A percentile compares a stretch with the other conserved stretches of the same genome.
phyloP scores from a whole-genome alignment of 2,113 vertebrate genomes.

The Lucifuga dentata region DNA sequence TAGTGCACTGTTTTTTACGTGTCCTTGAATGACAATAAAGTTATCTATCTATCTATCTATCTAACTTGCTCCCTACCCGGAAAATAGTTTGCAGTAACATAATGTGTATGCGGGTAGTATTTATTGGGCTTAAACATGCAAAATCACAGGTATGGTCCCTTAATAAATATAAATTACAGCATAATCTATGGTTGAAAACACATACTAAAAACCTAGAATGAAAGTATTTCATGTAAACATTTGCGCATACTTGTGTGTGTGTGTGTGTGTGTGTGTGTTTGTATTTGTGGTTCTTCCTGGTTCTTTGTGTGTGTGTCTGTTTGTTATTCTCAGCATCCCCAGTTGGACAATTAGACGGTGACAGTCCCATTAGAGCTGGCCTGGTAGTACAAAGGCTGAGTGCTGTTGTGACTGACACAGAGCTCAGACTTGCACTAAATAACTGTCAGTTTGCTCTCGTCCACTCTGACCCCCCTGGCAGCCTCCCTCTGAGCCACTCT shows the following conservation, averaged over 20 bases:
- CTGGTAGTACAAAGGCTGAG: slow-evolving; percentile 62
- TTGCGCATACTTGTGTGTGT: not conserved
- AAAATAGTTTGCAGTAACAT: too few species aligned
- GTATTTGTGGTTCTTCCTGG: not conserved
- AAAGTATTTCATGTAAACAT: not conserved
- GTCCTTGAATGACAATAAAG: too few species aligned
- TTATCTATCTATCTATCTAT: too few species aligned
- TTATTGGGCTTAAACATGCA: too few species aligned
- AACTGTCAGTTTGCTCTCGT: slow-evolving; percentile 70
- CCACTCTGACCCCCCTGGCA: slow-evolving; percentile 73
- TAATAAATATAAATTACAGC: too few species aligned
- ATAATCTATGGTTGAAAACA: too few species aligned
- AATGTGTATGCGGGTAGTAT: too few species aligned
- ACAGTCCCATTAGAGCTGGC: slow-evolving; percentile 73
- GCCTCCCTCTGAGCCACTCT: slow-evolving; percentile 66
- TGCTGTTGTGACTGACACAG: slow-evolving; percentile 67
- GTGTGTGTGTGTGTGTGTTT: not conserved
- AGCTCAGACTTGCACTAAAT: slow-evolving; percentile 72
- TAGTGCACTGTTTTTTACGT: too few species aligned
- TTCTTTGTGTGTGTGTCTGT: slow-evolving; percentile 5
- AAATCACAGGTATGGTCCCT: too few species aligned
- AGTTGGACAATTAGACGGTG: slow-evolving; percentile 74
- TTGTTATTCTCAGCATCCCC: slow-evolving; percentile 56
- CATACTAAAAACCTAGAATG: too few species aligned
- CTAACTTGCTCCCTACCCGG: too few species aligned